Evolutionary conservation across 53 echinoderm and acorn worm species (phyloP), one percentile per base, ranked within the genome.

Genomic region (Echinarachnius parma): DNA sequence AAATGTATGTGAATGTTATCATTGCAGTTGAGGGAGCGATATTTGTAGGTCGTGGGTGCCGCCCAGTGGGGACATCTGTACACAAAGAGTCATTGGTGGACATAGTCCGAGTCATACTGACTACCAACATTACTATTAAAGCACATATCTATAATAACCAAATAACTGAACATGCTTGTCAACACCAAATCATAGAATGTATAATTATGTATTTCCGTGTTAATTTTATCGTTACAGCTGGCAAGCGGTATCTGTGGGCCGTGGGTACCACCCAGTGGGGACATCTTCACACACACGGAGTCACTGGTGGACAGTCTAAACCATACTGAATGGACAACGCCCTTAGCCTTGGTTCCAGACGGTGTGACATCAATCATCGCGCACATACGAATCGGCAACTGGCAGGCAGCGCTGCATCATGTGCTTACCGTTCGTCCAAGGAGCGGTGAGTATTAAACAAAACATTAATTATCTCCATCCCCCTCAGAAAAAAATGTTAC

Each of bases 21-120:
- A 53, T 58, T 78, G 22, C 78, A 92, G 92, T 60, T 86, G 5
- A n/a, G 53, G 29, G 5, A 76, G 48, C 22, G 74, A 59, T 21
- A 81, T 95, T 2, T 95, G 95, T 47, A 90, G 95, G n/a, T 90
- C 95, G 1, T 95, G 95, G 95, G 87, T 95, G 1, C 90, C 95
- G 18, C 95, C 95, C 1, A n/a, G 54, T 1, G 95, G 95, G 8
- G 86, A 90, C 30, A 95, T 95, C 29, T 95, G 90, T 47, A 95
- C 95, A 1, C 95, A 95, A n/a, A n/a, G n/a, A n/a, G n/a, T n/a
- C n/a, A n/a, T n/a, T n/a, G n/a, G n/a, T n/a, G n/a, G n/a, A n/a
- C n/a, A n/a, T n/a, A n/a, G n/a, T n/a, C n/a, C n/a, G n/a, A n/a
- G n/a, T n/a, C n/a, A n/a, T n/a, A n/a, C n/a, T n/a, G n/a, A n/a